These are phyloP conservation scores for Nestor notabilis DNA, from an alignment of 2,113 vertebrate genomes.

Conservation along the genomic window DNA sequence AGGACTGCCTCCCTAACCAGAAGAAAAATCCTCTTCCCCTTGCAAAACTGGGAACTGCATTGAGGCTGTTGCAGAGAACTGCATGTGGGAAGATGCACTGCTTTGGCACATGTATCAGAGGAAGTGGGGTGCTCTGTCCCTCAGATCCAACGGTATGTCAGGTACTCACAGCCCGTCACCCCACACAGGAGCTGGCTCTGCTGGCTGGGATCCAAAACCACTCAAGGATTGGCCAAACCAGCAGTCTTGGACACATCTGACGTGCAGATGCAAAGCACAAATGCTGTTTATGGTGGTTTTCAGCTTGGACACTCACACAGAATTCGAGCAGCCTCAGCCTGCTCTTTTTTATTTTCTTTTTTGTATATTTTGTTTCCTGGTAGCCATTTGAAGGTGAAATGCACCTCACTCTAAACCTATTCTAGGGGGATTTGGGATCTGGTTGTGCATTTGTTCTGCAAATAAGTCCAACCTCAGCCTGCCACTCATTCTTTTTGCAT, in stretches of 20 bases:
- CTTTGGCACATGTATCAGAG: accelerated
- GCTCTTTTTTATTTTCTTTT: no score
- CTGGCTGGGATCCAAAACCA: no score
- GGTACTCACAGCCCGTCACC: accelerated
- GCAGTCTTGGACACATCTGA: not conserved
- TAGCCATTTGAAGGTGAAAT: not conserved
- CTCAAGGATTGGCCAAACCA: not conserved
- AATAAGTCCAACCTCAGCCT: not conserved
- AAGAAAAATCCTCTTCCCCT: not conserved
- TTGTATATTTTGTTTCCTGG: not conserved
- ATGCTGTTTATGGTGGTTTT: not conserved
- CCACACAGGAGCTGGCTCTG: not conserved
- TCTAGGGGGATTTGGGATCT: conserved; percentile 7
- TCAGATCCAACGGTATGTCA: accelerated
- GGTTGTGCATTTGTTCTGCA: conserved; percentile 52
- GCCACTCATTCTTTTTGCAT: not conserved
- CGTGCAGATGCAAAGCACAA: accelerated
- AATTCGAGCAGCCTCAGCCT: not conserved
- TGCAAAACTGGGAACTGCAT: not conserved
- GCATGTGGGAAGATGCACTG: accelerated
- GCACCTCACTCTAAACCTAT: not conserved
- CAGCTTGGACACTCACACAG: accelerated
- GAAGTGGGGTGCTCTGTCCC: accelerated
- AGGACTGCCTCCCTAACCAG: not conserved
- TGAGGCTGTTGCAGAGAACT: accelerated